These are phyloP conservation scores for Theretra japonica DNA, from an alignment of 2,888 invertebrate species.

Conservation along the genomic window DNA sequence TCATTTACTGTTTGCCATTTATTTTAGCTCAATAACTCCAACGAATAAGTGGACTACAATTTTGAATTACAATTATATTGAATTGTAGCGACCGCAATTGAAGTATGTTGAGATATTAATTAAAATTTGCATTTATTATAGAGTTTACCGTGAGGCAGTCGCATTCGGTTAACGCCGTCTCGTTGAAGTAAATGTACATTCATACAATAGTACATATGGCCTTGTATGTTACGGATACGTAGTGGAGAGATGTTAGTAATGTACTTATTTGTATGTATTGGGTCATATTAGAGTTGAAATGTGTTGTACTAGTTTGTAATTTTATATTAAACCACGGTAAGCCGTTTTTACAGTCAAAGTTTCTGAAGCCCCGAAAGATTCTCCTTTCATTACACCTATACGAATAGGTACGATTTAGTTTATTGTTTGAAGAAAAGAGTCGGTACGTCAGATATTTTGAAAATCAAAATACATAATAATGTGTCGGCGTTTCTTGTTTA, in stretches of 20 bases:
- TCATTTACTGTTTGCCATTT: constrained; percentile 28
- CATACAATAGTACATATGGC: constrained; percentile 25
- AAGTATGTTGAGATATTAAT: constrained; percentile 13
- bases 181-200: constrained; percentile 18
- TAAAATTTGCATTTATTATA: constrained; percentile 19
- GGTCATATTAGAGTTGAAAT: constrained; percentile 24
- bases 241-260: constrained; percentile 17
- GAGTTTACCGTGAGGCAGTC: constrained; percentile 6
- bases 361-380: constrained; percentile 22
- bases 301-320: constrained; percentile 27
- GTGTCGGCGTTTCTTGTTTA: neutral
- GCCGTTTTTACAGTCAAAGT: constrained; percentile 17
- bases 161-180: neutral
- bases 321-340: constrained; percentile 26
- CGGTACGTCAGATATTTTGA: constrained; percentile 28
- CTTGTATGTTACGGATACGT: constrained; percentile 23
- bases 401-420: constrained; percentile 4
- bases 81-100: constrained; percentile 2
- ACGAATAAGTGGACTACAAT: constrained; percentile 28
- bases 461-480: neutral
- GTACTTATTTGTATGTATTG: constrained; percentile 25
- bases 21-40: constrained; percentile 26
- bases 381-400: constrained; percentile 23
- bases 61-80: constrained; percentile 8
- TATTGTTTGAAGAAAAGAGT: constrained; percentile 19